A percentile compares a stretch with the other conserved stretches of the same genome.
These are phyloP conservation scores for Lydus trimaculatus DNA, from an alignment of 2,888 invertebrate species.

Conservation along the genomic window DNA sequence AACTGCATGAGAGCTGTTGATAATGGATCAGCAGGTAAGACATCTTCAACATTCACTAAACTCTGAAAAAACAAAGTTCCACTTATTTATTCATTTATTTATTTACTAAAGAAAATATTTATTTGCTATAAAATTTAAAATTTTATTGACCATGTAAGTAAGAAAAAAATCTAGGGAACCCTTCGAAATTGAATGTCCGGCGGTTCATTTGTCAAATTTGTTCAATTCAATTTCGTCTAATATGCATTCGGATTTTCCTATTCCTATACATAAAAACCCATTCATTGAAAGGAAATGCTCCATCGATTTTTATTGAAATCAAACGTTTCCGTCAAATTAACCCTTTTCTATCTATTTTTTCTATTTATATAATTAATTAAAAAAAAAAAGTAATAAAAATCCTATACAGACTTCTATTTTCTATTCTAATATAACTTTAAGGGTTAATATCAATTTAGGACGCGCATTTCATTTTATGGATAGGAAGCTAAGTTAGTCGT, in stretches of 20 bases:
- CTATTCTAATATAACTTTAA: no score
- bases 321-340: slow-evolving; percentile 11
- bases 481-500: slow-evolving; percentile 42
- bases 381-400: background rate
- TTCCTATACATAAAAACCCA: background rate
- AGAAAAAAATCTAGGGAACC: slow-evolving; percentile 13
- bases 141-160: slow-evolving; percentile 36
- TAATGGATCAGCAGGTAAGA: slow-evolving; percentile 57
- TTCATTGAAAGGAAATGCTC: background rate
- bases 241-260: slow-evolving; percentile 21
- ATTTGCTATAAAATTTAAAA: slow-evolving; percentile 13
- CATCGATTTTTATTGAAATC: background rate
- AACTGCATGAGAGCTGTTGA: slow-evolving; percentile 63
- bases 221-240: slow-evolving; percentile 32
- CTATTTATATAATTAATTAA: background rate
- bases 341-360: background rate
- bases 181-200: slow-evolving; percentile 39
- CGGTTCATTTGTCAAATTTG: slow-evolving; percentile 45
- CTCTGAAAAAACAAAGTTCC: slow-evolving; percentile 46
- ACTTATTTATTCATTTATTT: background rate
- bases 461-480: slow-evolving; percentile 50
- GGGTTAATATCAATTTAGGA: slow-evolving; percentile 42
- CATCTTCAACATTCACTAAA: slow-evolving; percentile 51
- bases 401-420: no score
- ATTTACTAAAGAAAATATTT: background rate